Percentiles rank a stretch among this genome's conserved stretches.
Evolutionary conservation across 2,797 vertebrate species (phyloP).

Genomic region (Xerus rutilus): DNA sequence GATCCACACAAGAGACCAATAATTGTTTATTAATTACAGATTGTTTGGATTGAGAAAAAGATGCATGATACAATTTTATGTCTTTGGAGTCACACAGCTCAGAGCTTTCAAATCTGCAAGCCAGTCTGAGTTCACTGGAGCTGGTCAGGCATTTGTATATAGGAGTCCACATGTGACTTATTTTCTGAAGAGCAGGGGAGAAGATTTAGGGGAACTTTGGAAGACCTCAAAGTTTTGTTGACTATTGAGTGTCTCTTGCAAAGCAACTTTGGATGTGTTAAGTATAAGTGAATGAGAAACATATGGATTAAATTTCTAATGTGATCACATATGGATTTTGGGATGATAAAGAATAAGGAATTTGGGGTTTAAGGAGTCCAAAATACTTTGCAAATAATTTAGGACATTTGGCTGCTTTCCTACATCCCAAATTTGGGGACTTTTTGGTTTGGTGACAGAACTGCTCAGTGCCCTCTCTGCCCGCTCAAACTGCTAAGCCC

Average conservation of each 20-base stretch:
- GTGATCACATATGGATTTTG: conserved; percentile 58
- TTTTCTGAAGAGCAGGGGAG: neutral
- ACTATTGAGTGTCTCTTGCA: conserved; percentile 33
- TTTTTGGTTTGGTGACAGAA: neutral
- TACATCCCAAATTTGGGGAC: neutral
- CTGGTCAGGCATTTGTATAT: neutral
- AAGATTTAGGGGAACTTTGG: neutral
- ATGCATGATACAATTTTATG: neutral
- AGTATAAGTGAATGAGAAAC: conserved; percentile 66
- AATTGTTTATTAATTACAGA: neutral
- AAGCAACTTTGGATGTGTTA: conserved; percentile 37
- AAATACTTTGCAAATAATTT: conserved; percentile 60
- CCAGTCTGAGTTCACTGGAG: conserved; percentile 17
- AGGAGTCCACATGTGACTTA: neutral
- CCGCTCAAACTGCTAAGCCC: neutral
- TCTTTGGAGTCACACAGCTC: conserved; percentile 4
- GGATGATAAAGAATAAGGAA: conserved; percentile 63
- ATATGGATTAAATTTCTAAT: conserved; percentile 58
- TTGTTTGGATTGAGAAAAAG: conserved; percentile 51
- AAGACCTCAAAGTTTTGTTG: conserved; percentile 35
- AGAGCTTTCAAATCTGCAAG: conserved; percentile 39
- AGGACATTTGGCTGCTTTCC: conserved; percentile 23
- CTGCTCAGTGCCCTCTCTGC: neutral
- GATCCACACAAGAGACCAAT: neutral
- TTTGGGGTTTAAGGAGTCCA: conserved; percentile 33